Percentiles rank a stretch among this genome's conserved stretches.
These are phyloP conservation scores for Chitala chitala DNA, from an alignment of 2,113 vertebrate species.

Conservation along the genomic window DNA sequence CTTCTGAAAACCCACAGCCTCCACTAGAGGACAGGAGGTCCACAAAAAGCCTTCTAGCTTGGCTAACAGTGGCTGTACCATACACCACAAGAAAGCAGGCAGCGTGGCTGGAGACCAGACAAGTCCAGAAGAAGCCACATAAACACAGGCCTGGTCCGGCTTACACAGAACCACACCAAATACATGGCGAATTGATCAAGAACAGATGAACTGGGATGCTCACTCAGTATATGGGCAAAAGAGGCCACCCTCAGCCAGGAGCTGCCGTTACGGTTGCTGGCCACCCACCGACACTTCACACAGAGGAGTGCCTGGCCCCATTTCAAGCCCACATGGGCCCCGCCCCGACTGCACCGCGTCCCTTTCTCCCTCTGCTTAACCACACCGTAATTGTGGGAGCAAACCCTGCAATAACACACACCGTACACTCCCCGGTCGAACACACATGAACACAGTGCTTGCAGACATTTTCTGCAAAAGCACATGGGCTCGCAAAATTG, in stretches of 20 bases:
- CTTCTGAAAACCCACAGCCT: background rate
- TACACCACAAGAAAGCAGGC: background rate
- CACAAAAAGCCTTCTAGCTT: no score
- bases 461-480: background rate
- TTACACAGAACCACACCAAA: background rate
- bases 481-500: background rate
- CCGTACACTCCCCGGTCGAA: background rate
- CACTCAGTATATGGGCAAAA: slow-evolving; percentile 25
- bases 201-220: background rate
- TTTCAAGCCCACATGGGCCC: no score
- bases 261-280: slow-evolving; percentile 17
- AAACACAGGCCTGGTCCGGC: background rate
- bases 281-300: slow-evolving; percentile 1
- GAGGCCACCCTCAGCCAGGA: slow-evolving; percentile 13
- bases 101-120: background rate
- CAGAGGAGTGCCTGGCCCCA: no score
- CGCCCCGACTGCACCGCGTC: background rate
- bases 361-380: slow-evolving; percentile 18
- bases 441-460: background rate
- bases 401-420: slow-evolving; percentile 8
- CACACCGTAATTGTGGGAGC: slow-evolving; percentile 16
- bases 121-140: background rate
- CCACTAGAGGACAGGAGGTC: background rate
- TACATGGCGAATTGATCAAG: background rate
- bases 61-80: background rate